Evolutionary conservation across 2,113 vertebrate genomes (phyloP), one percentile per base, ranked within the genome.

Genomic region (Cryptomyrus ogoouensis): DNA sequence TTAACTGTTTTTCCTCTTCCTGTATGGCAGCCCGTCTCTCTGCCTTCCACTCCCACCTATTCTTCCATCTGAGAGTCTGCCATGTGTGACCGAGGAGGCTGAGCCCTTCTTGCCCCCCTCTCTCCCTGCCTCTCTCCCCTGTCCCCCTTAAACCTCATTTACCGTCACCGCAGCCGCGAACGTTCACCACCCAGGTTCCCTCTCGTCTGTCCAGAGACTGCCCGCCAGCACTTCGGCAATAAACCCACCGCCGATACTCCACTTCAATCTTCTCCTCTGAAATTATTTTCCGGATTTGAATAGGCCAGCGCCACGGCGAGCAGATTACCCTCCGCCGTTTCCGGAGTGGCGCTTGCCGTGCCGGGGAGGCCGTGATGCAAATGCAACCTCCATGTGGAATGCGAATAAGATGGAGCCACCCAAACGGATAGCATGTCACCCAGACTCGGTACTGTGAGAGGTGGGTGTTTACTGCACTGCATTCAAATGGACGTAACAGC

Each of bases 21-120:
- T 89, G 21, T 88, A 27, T 35, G 31, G 31, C 31, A 35, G 35
- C 24, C 50, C 35, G 9, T 27, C 62, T 89, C 53, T 44, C 89
- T 88, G 58, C 42, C 42, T 84, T 66, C 90, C 6, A 70, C n/a
- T 42, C 88, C 90, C 90, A 92, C 27, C 10, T 88, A 56, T 86
- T 35, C 27, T 15, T 52, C 42, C 42, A 9, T 70, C n/a, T n/a
- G n/a, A 44, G 19, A 42, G 50, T 88, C 86, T 56, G 86, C 52
- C 27, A 21, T 83, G 35, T 83, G 12, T 44, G 13, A 27, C 74
- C 56, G 12, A 58, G 50, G 47, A 83, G 88, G 9, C 27, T 27
- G 52, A 53, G 39, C 5, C 19, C 50, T 52, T 31, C 19, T n/a
- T 24, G 42, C 35, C 9, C 13, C 17, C 31, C 58, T 66, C 27